Evolutionary conservation across 2,113 vertebrate genomes (phyloP), one percentile per base, ranked within the genome.

Genomic region (Steatornis caripensis): DNA sequence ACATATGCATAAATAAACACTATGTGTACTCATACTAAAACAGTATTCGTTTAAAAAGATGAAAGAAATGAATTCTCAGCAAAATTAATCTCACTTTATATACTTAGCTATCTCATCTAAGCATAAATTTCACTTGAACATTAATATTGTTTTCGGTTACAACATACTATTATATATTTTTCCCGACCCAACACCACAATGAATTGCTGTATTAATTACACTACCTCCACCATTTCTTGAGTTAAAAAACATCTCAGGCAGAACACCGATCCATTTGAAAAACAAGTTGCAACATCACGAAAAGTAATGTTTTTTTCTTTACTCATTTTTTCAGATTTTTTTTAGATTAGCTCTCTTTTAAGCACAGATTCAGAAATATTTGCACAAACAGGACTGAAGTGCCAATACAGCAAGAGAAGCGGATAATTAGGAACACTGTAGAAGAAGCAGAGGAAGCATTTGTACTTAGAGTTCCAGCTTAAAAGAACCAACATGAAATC

Each of bases 401-500:
- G 10, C 11, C 1, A 13, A 15, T 71, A 22, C 18, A 65, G 34
- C 43, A 79, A 19, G 11, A 87, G 24, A 75, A 76, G 2, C 2
- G 71, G 75, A 55, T 27, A 45, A 3, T 57, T 65, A 57, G 26
- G 29, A 22, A 3, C 1, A 13, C 9, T 30, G 10, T 12, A 55
- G 6, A 34, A 11, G 18, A 76, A 49, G 10, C 2, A 78, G 9
- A 69, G 5, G 34, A 69, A 36, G 0, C 5, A 23, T 51, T 78
- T 76, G n/a, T 10, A 4, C 22, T 27, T n/a, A 1, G 27, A 27
- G 11, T 17, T 7, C 3, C 32, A 78, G 0, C 1, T 17, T 46
- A 27, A 41, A 88, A 29, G 11, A 71, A 41, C 26, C 26, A 23
- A 36, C 4, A 6, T 13, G n/a, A 6, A 57, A 48, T 57, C 5